These are phyloP conservation scores for Ammodramus savannarum DNA, from an alignment of 2,113 vertebrate species.

Conservation along the genomic window DNA sequence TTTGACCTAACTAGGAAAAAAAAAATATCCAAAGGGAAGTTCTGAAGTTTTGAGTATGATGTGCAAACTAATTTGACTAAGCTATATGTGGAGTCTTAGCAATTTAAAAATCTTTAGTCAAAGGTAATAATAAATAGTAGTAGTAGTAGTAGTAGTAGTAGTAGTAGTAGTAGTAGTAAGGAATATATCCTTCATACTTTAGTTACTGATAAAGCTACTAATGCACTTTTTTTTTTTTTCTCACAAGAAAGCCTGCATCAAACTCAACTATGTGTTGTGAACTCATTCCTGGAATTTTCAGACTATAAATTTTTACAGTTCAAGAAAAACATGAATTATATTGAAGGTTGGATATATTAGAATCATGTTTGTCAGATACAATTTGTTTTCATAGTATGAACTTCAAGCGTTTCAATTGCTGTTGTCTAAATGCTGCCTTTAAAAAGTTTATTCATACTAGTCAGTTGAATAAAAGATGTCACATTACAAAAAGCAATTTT, in stretches of 20 bases:
- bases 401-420: neutral
- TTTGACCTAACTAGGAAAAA: neutral
- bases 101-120: neutral
- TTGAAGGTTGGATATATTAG: neutral
- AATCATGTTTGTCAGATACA: neutral
- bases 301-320: neutral
- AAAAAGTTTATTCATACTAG: slow-evolving; percentile 23
- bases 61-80: neutral
- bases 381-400: neutral
- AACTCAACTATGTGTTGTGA: neutral
- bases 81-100: neutral
- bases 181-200: neutral
- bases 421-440: neutral
- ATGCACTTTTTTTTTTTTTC: neutral
- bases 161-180: neutral
- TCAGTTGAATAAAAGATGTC: slow-evolving; percentile 50
- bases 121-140: neutral
- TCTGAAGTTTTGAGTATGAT: neutral
- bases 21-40: neutral
- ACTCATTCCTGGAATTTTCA: neutral
- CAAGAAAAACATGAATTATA: neutral
- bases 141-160: no score
- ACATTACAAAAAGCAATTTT: slow-evolving; percentile 60
- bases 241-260: neutral
- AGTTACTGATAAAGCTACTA: neutral